Conservation (phyloP, 1,140 invertebrate species). For the Epicauta chinensis region DNA sequence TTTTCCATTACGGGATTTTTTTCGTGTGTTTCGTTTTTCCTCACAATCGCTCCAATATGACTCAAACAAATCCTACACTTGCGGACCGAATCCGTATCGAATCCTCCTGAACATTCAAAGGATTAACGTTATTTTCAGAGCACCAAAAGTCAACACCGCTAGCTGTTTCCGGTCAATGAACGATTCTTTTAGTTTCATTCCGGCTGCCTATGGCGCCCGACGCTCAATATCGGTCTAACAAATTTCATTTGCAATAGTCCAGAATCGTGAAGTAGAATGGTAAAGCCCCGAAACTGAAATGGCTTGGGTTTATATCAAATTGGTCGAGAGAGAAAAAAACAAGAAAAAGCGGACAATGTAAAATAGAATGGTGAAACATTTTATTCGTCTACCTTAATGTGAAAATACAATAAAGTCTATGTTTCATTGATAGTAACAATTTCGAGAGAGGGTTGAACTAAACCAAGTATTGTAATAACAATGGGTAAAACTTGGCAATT, state of each 20-base stretch:
- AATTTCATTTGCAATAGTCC: conserved; percentile 8
- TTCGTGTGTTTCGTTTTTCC: too few relatives aligned
- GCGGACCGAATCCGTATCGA: not conserved
- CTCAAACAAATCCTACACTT: too few relatives aligned
- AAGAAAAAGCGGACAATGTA: too few relatives aligned
- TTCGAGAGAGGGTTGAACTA: conserved; percentile 7
- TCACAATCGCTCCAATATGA: too few relatives aligned
- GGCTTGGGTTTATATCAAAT: too few relatives aligned
- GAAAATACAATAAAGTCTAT: too few relatives aligned
- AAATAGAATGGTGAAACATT: too few relatives aligned
- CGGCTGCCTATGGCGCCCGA: conserved; percentile 2
- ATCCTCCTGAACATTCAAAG: conserved; percentile 12
- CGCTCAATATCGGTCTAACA: conserved; percentile 15
- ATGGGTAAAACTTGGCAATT: conserved; percentile 13
- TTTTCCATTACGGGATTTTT: too few relatives aligned
- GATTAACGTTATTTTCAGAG: conserved; percentile 20
- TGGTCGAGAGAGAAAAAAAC: too few relatives aligned
- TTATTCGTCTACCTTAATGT: too few relatives aligned
- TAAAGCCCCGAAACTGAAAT: too few relatives aligned
- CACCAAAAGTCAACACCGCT: conserved; percentile 20
- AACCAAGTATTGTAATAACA: conserved; percentile 12
- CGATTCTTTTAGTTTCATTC: conserved; percentile 20
- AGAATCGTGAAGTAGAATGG: too few relatives aligned
- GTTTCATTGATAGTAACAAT: not conserved
- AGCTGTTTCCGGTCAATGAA: conserved; percentile 23